A percentile compares a stretch with the other conserved stretches of the same genome.
Evolutionary conservation across 1,140 invertebrate genomes (phyloP).

Genomic region (Metaphire vulgaris): DNA sequence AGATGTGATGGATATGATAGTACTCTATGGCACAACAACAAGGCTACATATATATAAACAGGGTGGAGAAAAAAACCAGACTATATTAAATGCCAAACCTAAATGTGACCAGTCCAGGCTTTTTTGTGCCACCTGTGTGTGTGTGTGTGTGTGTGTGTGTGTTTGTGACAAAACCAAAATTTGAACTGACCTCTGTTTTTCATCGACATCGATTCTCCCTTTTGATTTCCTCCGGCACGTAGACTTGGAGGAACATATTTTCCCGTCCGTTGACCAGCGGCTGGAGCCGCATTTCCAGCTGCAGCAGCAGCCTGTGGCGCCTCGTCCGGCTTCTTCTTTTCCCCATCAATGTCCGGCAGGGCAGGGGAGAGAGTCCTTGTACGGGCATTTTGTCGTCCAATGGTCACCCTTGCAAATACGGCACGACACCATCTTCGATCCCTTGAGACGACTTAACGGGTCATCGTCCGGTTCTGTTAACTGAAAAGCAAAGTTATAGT

Average conservation of each 20-base stretch:
- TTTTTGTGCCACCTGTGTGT: too few species aligned
- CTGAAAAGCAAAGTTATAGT: too few species aligned
- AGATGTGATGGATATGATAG: too few species aligned
- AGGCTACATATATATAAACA: too few species aligned
- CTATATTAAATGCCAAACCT: too few species aligned
- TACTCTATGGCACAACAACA: too few species aligned
- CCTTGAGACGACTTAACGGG: constrained; percentile 70
- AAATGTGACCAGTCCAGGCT: too few species aligned
- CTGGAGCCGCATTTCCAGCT: constrained; percentile 32
- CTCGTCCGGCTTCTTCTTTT: constrained; percentile 39
- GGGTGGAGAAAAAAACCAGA: too few species aligned
- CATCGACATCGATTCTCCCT: constrained; percentile 63
- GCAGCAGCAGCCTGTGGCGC: constrained; percentile 37
- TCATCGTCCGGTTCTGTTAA: constrained; percentile 71
- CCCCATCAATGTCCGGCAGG: constrained; percentile 34
- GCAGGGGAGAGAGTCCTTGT: constrained; percentile 70
- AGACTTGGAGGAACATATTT: constrained; percentile 74
- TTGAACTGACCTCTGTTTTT: constrained; percentile 38
- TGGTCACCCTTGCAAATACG: constrained; percentile 89
- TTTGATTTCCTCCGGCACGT: constrained; percentile 68
- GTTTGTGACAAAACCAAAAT: too few species aligned
- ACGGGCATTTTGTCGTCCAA: constrained; percentile 95
- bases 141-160: too few species aligned
- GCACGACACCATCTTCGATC: constrained; percentile 81
- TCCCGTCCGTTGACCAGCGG: constrained; percentile 33